Evolutionary conservation across 2,797 vertebrate genomes (phyloP).

Genomic region (Hypotaenidia philippensis): DNA sequence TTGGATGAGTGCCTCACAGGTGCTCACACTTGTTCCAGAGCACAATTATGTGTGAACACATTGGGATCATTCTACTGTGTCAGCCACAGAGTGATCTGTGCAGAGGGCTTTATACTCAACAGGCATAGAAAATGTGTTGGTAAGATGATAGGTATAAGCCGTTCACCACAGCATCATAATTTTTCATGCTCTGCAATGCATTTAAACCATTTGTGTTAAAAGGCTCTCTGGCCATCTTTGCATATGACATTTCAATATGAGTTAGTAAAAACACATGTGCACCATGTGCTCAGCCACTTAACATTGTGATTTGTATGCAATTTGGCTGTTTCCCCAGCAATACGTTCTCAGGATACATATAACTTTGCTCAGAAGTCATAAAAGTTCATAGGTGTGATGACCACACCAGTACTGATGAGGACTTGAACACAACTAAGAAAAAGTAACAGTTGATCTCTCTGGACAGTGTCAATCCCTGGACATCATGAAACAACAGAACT

Average conservation of each 20-base stretch:
- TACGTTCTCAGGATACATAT: neutral
- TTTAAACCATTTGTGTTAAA: constrained; percentile 42
- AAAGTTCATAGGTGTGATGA: neutral
- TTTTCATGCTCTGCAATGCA: constrained; percentile 29
- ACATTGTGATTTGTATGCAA: neutral
- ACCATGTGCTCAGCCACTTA: constrained; percentile 33
- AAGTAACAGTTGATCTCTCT: neutral
- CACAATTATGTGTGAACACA: constrained; percentile 82
- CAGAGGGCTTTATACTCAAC: constrained; percentile 82
- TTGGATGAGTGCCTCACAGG: constrained; percentile 82
- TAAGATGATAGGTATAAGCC: constrained; percentile 75
- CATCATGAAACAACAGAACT: neutral
- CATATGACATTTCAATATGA: constrained; percentile 46
- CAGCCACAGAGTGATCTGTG: constrained; percentile 81
- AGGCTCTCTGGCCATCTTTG: constrained; percentile 51
- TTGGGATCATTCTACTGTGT: constrained; percentile 85
- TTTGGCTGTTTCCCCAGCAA: constrained; percentile 18
- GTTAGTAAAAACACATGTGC: constrained; percentile 4
- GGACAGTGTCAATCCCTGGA: neutral
- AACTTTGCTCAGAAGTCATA: neutral
- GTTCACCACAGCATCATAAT: neutral
- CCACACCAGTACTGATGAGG: neutral
- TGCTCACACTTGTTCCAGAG: constrained; percentile 78
- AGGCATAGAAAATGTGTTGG: constrained; percentile 81
- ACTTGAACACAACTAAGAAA: neutral